phyloP scores from a whole-genome alignment of 2,797 vertebrate species.

The Coregonus suidteri region DNA sequence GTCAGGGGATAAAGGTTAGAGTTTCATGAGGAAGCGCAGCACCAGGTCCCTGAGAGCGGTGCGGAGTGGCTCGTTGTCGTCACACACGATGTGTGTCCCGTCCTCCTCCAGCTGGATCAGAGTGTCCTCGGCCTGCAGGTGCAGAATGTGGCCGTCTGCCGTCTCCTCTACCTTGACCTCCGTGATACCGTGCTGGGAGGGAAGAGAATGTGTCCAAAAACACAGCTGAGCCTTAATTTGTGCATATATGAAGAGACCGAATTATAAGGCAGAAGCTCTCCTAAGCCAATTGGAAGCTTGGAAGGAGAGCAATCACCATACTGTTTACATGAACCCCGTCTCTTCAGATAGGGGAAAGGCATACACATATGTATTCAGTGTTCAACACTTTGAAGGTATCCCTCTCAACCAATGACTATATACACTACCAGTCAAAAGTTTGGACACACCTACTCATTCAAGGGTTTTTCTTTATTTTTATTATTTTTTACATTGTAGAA shows the following conservation, averaged over 20 bases:
- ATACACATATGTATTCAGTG: background rate
- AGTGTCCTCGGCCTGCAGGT: slow-evolving; percentile 94
- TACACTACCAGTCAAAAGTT: no score
- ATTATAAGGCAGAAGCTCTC: no score
- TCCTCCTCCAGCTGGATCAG: slow-evolving; percentile 98
- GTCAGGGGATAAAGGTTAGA: slow-evolving; percentile 45
- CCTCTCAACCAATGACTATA: no score
- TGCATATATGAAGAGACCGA: no score
- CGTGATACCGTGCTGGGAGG: slow-evolving; percentile 86
- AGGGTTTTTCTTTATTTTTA: no score
- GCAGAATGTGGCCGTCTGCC: slow-evolving; percentile 91
- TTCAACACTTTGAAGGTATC: background rate
- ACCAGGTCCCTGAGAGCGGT: slow-evolving; percentile 90
- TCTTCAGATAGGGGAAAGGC: no score
- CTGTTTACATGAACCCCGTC: no score
- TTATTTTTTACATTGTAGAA: no score
- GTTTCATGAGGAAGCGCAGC: slow-evolving; percentile 93
- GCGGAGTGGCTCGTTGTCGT: slow-evolving; percentile 90
- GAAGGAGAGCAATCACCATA: background rate
- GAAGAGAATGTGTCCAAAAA: no score
- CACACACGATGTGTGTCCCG: slow-evolving; percentile 96
- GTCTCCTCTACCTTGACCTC: slow-evolving; percentile 98
- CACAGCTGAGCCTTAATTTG: no score
- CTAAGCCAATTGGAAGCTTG: background rate
- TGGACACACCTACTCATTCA: no score